Evolutionary conservation across 2,113 vertebrate species (phyloP).

Genomic region (Paedocypris sp.): DNA sequence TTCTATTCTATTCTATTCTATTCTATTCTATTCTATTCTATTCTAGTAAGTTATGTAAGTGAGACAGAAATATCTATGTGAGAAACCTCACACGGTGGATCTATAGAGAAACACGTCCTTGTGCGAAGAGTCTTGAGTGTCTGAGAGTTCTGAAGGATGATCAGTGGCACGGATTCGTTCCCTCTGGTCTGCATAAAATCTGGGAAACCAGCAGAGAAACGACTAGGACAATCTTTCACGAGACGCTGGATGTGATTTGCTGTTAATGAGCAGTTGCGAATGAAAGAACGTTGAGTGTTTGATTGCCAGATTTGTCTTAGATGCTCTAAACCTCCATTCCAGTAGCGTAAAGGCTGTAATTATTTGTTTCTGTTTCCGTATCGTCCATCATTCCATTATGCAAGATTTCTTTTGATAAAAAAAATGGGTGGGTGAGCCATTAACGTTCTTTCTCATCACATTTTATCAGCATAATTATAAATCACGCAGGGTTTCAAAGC

Average conservation of each 20-base stretch:
- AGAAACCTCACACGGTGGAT: too few relatives aligned
- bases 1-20: too few relatives aligned
- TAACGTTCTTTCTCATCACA: not conserved
- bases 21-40: too few relatives aligned
- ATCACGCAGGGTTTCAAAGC: not conserved
- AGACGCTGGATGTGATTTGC: not conserved
- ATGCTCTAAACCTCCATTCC: not conserved
- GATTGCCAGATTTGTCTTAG: conserved; percentile 3
- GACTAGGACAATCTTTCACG: not conserved
- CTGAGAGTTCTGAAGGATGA: conserved; percentile 28
- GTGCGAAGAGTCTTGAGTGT: too few relatives aligned
- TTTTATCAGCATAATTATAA: not conserved
- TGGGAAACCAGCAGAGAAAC: conserved; percentile 12
- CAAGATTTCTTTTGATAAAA: not conserved
- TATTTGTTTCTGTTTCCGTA: not conserved
- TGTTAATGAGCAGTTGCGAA: conserved; percentile 6
- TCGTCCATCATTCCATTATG: not conserved
- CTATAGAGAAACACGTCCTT: too few relatives aligned
- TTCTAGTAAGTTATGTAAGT: too few relatives aligned
- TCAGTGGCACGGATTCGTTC: conserved; percentile 17
- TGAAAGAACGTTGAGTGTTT: not conserved
- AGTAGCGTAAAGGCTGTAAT: not conserved
- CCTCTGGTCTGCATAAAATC: not conserved
- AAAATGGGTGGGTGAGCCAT: not conserved
- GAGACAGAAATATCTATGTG: too few relatives aligned